Evolutionary conservation across 2,797 vertebrate species (phyloP).

Genomic region (Tauraco hartlaubi): DNA sequence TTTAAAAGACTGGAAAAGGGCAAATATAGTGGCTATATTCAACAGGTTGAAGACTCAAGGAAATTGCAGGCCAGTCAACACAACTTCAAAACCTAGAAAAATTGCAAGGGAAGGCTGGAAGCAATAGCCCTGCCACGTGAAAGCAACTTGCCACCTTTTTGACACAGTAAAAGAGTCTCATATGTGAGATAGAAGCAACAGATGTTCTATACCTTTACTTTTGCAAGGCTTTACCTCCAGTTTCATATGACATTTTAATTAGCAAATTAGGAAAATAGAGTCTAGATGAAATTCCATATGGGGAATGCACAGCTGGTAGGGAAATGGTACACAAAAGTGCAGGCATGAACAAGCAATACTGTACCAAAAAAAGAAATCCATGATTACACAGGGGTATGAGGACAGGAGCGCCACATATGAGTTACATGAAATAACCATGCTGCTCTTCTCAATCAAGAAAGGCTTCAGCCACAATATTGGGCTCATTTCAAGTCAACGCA

Average conservation of each 20-base stretch:
- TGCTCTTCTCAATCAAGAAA: background rate
- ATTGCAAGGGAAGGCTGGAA: constrained; percentile 24
- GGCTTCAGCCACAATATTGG: background rate
- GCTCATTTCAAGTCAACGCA: background rate
- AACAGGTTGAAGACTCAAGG: constrained; percentile 1
- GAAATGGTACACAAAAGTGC: background rate
- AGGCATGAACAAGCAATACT: background rate
- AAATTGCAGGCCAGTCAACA: background rate
- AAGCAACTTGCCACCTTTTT: constrained; percentile 17
- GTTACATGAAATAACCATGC: background rate
- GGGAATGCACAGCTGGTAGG: background rate
- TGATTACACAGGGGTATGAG: background rate
- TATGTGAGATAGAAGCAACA: background rate
- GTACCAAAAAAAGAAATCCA: background rate
- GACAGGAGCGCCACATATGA: background rate
- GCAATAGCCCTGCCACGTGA: background rate
- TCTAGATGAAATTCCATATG: background rate
- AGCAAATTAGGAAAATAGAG: constrained; percentile 2
- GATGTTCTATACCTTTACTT: constrained; percentile 24
- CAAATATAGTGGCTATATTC: background rate
- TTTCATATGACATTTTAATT: background rate
- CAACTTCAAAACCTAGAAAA: constrained; percentile 31
- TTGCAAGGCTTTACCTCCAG: background rate
- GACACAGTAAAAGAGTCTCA: background rate
- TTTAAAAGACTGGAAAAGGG: background rate